These are phyloP conservation scores for Drosophila parabipectinata DNA, from an alignment of 1,140 invertebrate species.

Conservation along the genomic window DNA sequence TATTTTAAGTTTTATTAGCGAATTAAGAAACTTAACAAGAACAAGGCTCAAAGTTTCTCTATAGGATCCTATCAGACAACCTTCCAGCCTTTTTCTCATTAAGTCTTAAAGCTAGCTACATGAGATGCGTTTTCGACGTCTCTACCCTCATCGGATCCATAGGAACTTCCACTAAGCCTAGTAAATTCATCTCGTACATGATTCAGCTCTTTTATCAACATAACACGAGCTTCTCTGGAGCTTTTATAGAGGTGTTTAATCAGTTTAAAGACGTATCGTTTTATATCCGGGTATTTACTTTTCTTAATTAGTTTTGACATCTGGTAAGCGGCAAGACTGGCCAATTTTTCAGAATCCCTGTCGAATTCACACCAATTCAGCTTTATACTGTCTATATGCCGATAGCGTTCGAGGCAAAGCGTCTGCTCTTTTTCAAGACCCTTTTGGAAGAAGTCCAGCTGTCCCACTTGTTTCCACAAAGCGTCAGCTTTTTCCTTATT, in stretches of 20 bases:
- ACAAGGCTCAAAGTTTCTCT: not conserved
- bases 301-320: not conserved
- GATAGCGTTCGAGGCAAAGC: slow-evolving; percentile 37
- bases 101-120: not conserved
- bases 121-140: too few relatives aligned
- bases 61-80: not conserved
- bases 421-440: slow-evolving; percentile 28
- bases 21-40: not conserved
- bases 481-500: not conserved
- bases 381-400: slow-evolving; percentile 18
- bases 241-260: not conserved
- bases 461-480: not conserved
- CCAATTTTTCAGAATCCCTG: not conserved
- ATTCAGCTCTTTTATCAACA: not conserved
- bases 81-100: not conserved
- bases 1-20: too few relatives aligned
- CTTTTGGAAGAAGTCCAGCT: slow-evolving; percentile 42
- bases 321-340: not conserved
- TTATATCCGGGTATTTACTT: not conserved
- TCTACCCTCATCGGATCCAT: too few relatives aligned
- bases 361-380: slow-evolving; percentile 18
- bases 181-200: not conserved
- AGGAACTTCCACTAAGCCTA: not conserved
- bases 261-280: not conserved
- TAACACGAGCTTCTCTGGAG: not conserved